phyloP scores from a whole-genome alignment of 1,140 invertebrate species.

The Cheumatopsyche charites region DNA sequence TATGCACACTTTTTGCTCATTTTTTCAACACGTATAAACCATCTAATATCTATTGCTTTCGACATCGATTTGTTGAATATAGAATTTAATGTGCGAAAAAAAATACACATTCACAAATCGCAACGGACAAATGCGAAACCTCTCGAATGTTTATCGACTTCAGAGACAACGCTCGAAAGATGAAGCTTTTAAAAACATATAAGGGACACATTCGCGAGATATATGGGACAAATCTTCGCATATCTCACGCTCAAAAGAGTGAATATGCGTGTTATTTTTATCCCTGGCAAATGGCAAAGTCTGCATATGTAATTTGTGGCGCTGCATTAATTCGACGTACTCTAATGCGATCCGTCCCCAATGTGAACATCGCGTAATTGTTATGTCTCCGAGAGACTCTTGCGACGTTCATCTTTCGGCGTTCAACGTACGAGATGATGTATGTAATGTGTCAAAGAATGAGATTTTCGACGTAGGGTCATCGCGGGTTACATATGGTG shows the following conservation, averaged over 20 bases:
- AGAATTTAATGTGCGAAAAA: no score
- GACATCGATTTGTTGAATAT: no score
- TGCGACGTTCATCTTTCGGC: neutral
- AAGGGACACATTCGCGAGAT: neutral
- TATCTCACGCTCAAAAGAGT: neutral
- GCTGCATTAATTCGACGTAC: neutral
- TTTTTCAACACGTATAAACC: neutral
- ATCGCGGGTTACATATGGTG: neutral
- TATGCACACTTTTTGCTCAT: neutral
- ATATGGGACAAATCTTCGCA: neutral
- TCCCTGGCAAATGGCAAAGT: neutral
- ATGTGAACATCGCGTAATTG: neutral
- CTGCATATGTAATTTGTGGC: slow-evolving; percentile 10
- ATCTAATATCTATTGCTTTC: neutral
- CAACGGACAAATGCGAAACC: neutral
- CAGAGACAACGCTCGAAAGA: neutral
- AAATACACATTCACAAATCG: neutral
- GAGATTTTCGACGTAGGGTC: slow-evolving; percentile 5
- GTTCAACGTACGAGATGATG: neutral
- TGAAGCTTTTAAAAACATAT: neutral
- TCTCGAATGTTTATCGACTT: neutral
- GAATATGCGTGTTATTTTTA: slow-evolving; percentile 17
- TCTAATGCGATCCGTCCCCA: neutral
- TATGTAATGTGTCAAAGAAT: slow-evolving; percentile 3
- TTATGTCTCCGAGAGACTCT: neutral